phyloP scores from a whole-genome alignment of 2,797 vertebrate genomes.

The Uromys caudimaculatus region DNA sequence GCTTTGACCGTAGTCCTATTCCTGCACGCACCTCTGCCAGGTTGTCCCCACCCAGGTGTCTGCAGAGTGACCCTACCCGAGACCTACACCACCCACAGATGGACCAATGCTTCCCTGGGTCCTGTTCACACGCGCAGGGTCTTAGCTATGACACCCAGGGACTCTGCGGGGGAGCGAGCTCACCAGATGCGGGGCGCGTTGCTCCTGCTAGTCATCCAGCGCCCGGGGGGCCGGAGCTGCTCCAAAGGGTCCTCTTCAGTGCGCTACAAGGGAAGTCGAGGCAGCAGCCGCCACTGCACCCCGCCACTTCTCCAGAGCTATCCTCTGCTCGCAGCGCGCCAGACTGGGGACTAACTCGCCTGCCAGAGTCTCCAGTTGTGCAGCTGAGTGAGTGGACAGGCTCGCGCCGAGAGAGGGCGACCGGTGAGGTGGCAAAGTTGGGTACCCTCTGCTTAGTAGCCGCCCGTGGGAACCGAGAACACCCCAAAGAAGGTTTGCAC shows the following conservation, averaged over 20 bases:
- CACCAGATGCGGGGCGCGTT: slow-evolving; percentile 70
- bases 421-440: slow-evolving; percentile 61
- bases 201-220: slow-evolving; percentile 30
- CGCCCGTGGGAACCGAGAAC: neutral
- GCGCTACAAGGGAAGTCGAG: slow-evolving; percentile 1
- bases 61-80: neutral
- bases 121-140: neutral
- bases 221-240: neutral
- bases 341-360: neutral
- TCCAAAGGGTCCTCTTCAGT: slow-evolving; percentile 15
- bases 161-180: neutral
- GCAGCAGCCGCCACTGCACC: neutral
- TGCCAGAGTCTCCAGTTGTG: neutral
- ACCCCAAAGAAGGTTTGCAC: neutral
- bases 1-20: neutral
- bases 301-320: neutral
- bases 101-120: neutral
- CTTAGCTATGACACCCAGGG: neutral
- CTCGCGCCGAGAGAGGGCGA: neutral
- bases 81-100: neutral
- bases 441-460: neutral
- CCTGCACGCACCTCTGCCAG: neutral
- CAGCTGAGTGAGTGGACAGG: neutral
- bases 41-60: slow-evolving; percentile 21
- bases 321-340: neutral